phyloP scores from a whole-genome alignment of 2,113 vertebrate species.

The Zootoca vivipara region DNA sequence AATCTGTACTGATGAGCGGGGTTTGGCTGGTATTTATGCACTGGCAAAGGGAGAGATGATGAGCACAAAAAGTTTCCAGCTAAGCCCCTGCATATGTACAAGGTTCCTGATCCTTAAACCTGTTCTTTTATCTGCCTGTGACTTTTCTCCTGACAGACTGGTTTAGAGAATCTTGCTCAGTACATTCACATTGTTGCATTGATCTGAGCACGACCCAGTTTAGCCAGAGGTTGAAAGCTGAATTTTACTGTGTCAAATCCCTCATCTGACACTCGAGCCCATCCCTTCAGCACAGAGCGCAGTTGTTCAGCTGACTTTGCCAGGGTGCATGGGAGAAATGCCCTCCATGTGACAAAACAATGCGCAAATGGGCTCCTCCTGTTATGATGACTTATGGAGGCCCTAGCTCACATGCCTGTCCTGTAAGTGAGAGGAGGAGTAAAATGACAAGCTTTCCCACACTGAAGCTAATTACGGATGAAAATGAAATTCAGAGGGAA shows the following conservation, averaged over 20 bases:
- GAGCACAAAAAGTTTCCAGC: not conserved
- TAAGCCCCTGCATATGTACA: not conserved
- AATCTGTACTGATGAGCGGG: not conserved
- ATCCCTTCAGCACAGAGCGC: not conserved
- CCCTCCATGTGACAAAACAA: not conserved
- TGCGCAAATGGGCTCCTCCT: not conserved
- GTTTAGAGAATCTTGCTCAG: not conserved
- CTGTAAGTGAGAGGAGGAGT: not conserved
- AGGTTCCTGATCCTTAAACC: not conserved
- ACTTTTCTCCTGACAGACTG: not conserved
- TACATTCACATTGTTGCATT: not conserved
- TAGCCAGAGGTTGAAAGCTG: not conserved
- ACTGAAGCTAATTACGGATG: constrained; percentile 28
- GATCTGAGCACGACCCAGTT: not conserved
- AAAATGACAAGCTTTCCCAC: not conserved
- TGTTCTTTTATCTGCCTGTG: not conserved
- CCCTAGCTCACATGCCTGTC: not conserved
- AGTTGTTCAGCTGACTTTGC: not conserved
- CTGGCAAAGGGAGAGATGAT: not conserved
- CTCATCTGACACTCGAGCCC: not conserved
- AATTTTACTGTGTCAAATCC: not conserved
- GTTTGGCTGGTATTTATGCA: not conserved
- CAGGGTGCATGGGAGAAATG: not conserved
- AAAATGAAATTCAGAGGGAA: constrained; percentile 33
- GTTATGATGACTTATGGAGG: not conserved